phyloP scores from a whole-genome alignment of 23 tunicate species.

The Styela clava region DNA sequence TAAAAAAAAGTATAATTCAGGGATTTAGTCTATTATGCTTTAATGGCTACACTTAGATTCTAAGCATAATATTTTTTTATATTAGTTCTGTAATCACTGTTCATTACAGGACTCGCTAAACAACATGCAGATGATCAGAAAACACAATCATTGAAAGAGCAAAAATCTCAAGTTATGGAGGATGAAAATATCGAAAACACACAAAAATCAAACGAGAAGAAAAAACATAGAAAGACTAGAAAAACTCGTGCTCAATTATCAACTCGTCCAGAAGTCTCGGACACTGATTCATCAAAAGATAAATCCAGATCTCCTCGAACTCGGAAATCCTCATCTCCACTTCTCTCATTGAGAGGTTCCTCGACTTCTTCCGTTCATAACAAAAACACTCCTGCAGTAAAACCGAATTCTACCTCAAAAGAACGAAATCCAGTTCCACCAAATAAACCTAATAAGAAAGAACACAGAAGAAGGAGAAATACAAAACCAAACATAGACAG shows the following conservation, averaged over 20 bases:
- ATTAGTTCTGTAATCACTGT: too few relatives aligned
- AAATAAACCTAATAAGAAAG: background rate
- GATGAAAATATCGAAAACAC: too few relatives aligned
- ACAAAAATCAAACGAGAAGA: conserved; percentile 1
- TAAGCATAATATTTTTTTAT: too few relatives aligned
- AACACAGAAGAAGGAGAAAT: background rate
- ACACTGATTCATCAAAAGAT: conserved; percentile 18
- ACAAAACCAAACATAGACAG: background rate
- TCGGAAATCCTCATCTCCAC: background rate
- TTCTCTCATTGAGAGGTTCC: background rate
- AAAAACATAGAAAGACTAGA: background rate
- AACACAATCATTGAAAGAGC: too few relatives aligned
- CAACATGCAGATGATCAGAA: too few relatives aligned
- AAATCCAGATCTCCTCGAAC: background rate
- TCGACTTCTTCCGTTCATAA: background rate
- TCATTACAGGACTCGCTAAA: too few relatives aligned
- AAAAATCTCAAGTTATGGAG: too few relatives aligned
- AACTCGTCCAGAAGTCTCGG: background rate
- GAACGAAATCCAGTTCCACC: conserved; percentile 1
- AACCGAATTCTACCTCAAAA: background rate
- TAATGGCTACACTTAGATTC: too few relatives aligned
- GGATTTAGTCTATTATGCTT: too few relatives aligned
- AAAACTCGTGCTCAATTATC: conserved; percentile 6
- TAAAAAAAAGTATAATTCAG: too few relatives aligned
- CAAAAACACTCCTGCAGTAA: background rate